Evolutionary conservation across 2,797 vertebrate species (phyloP), one percentile per base, ranked within the genome.

Genomic region (Crenichthys baileyi): DNA sequence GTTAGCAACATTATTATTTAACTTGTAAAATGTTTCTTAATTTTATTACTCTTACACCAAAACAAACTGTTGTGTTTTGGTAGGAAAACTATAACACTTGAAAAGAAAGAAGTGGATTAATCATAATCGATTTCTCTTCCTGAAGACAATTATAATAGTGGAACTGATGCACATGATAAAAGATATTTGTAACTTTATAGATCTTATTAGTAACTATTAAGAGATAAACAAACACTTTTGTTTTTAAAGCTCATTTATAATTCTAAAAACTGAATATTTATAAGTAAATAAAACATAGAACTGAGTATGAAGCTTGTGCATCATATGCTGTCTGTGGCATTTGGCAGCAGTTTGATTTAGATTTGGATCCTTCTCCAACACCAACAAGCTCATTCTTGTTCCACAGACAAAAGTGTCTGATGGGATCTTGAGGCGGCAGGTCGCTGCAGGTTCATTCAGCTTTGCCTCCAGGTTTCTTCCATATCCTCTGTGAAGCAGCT

Each of bases 361-460:
- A 55, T 76, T 24, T 5, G 36, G 36, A 41, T 67, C 63, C 29
- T 24, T 73, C 46, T 67, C 65, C 5, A 48, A 70, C 71, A 50
- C 2, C 0, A 67, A 90, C 90, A 79, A 73, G 86, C 88, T 82
- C 68, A 1, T 78, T 77, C 84, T 79, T 61, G 84, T 83, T 4
- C 73, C 29, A 39, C 18, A 20, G 79, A 31, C 20, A 63, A 20
- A 22, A 0, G 46, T 22, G 72, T 83, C 67, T 81, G 81, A 86
- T 84, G n/a, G 60, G 74, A 88, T 86, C 67, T 79, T 15, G 18
- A 11, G 4, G 73, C 56, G 78, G 73, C 91, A 90, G 82, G 91
- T 81, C 78, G 1, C 83, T 55, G 87, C 90, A 88, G 81, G 83
- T 56, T 26, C 18, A 8, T 36, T 36, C 1, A 36, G 7, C 60